Base-by-base conservation (phyloP, 2,113 vertebrate genomes). In the Lepus europaeus region DNA sequence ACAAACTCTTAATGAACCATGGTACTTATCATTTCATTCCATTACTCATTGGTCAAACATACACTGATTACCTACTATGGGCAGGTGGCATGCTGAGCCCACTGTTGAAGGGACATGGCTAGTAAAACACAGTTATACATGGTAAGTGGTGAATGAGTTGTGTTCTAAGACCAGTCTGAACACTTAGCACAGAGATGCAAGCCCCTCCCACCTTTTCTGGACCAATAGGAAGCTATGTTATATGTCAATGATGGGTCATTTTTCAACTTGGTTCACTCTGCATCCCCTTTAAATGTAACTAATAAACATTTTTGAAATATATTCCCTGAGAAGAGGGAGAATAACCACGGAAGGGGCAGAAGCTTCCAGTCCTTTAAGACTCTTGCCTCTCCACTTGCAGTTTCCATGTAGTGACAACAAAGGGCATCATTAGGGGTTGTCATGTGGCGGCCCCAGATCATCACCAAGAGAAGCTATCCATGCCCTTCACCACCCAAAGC, bases 1-100 rank as follows among this genome's bases (percentile, higher is more conserved):
- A 69, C 61, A 69, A 89, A 61, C 94, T 72, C 29, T 90, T 84
- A 66, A 77, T 81, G 68, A 84, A 33, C n/a, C 5, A n/a, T 87
- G 25, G 36, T 85, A 74, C 59, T 81, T 83, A 73, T 23, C 49
- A 49, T 53, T 92, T 85, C 20, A 53, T 74, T 86, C 14, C 6
- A 29, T 82, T 88, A 70, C 23, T 92, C 61, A 74, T 23, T 86
- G 5, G 12, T 87, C 33, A 80, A 89, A 69, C 5, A 63, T 76
- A 63, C 17, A 45, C 29, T 63, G 73, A 85, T 91, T 86, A 22
- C 56, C 73, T 90, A 9, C 6, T 56, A 22, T 66, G 45, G 33
- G 9, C 29, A 25, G 23, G 31, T 68, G 39, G 53, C 59, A 3
- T 59, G 45, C 22, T 45, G 20, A 81, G 31, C 31, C 31, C 72